Conservation (phyloP, 2,888 invertebrate species). For the Agriopis leucophaearia region DNA sequence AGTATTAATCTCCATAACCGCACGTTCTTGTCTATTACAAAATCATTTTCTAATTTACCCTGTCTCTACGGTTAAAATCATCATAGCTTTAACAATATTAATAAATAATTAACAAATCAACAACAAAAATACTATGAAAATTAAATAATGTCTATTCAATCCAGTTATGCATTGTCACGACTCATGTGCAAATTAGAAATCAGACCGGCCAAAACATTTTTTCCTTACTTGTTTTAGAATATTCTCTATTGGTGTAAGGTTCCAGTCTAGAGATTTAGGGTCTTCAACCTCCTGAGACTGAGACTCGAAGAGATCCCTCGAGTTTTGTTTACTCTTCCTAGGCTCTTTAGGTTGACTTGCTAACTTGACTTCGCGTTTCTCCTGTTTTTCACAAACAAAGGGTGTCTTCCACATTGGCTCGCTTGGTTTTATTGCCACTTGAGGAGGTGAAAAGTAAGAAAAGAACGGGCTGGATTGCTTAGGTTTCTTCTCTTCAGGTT, state of each 20-base stretch:
- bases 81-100: slow-evolving; percentile 55
- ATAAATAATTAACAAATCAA: slow-evolving; percentile 55
- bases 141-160: slow-evolving; percentile 46
- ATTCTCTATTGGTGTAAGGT: slow-evolving; percentile 70
- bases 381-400: slow-evolving; percentile 50
- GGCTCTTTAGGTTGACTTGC: slow-evolving; percentile 51
- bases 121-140: slow-evolving; percentile 47
- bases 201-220: slow-evolving; percentile 72
- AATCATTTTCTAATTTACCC: slow-evolving; percentile 67
- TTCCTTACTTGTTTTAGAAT: slow-evolving; percentile 70
- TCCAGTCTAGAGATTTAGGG: slow-evolving; percentile 65
- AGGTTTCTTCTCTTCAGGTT: slow-evolving; percentile 64
- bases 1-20: slow-evolving; percentile 20
- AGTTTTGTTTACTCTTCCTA: slow-evolving; percentile 59
- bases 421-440: slow-evolving; percentile 55
- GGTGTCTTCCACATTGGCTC: slow-evolving; percentile 68
- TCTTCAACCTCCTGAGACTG: slow-evolving; percentile 72
- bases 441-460: slow-evolving; percentile 72
- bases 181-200: slow-evolving; percentile 56
- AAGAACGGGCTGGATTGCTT: slow-evolving; percentile 74
- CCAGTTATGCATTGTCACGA: slow-evolving; percentile 24
- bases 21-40: slow-evolving; percentile 39
- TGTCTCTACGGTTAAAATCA: slow-evolving; percentile 65
- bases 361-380: slow-evolving; percentile 45
- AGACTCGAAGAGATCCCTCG: slow-evolving; percentile 78